Conservation (phyloP, 2,113 vertebrate species). For the Coptodon bakossiorum region DNA sequence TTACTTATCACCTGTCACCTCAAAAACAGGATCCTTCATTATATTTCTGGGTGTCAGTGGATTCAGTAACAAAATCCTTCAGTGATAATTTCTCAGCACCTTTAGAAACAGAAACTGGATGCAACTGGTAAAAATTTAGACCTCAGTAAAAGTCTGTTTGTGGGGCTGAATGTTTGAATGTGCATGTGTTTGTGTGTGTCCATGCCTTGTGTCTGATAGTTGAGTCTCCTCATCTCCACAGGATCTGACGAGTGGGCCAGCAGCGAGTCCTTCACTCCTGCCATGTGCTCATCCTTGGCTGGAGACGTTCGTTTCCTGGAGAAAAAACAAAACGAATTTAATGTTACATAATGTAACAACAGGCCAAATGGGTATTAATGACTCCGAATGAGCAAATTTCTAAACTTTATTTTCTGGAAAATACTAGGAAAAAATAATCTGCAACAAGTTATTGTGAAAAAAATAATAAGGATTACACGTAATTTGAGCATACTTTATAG, state of each 20-base stretch:
- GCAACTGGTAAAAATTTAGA: not conserved
- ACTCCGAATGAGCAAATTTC: not conserved
- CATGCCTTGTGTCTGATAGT: constrained; percentile 93
- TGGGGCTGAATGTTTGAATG: not conserved
- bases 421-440: rapidly evolving
- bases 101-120: not conserved
- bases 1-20: not conserved
- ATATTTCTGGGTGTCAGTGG: not conserved
- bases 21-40: not conserved
- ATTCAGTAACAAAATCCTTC: not conserved
- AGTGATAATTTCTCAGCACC: not conserved
- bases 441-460: not conserved
- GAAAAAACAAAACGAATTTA: not conserved
- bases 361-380: not conserved
- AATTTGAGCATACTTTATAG: not conserved
- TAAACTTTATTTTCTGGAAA: not conserved
- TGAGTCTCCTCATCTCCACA: constrained; percentile 92
- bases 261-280: constrained; percentile 85
- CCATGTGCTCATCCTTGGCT: constrained; percentile 85
- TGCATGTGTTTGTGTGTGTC: not conserved
- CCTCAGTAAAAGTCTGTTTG: not conserved
- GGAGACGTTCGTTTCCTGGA: constrained; percentile 88
- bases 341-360: not conserved
- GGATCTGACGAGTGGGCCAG: constrained; percentile 87
- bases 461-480: rapidly evolving